Evolutionary conservation across 2,888 invertebrate species (phyloP).

Genomic region (Geophilus truncorum): DNA sequence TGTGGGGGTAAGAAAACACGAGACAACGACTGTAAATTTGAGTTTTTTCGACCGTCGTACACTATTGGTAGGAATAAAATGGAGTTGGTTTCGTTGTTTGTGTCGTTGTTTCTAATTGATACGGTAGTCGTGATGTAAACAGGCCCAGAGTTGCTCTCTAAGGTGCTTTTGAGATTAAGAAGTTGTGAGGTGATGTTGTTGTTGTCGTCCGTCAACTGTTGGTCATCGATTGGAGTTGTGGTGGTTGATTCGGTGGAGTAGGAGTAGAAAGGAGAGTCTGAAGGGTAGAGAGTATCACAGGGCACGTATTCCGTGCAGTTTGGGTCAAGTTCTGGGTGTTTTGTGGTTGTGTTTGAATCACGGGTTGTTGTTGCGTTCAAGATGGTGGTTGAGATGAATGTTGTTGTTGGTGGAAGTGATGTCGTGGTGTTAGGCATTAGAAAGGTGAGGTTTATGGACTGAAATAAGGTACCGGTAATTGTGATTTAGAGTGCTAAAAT

Average conservation of each 20-base stretch:
- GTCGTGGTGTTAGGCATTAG: conserved; percentile 53
- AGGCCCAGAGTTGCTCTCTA: not conserved
- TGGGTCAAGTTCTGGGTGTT: not conserved
- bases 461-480: too few species aligned
- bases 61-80: not conserved
- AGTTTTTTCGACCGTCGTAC: too few species aligned
- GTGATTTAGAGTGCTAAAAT: too few species aligned
- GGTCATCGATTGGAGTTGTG: too few species aligned
- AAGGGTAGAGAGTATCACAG: not conserved
- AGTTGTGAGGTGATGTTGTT: not conserved
- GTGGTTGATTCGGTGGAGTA: too few species aligned
- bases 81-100: not conserved
- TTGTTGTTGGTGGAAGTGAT: conserved; percentile 38
- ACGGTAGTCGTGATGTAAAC: not conserved
- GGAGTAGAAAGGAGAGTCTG: not conserved
- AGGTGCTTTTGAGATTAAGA: not conserved
- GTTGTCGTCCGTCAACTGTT: too few species aligned
- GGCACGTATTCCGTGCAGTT: not conserved
- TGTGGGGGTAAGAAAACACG: conserved; percentile 30
- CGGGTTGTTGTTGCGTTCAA: conserved; percentile 40
- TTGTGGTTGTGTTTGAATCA: conserved; percentile 10
- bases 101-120: conserved; percentile 39
- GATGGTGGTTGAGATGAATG: conserved; percentile 38
- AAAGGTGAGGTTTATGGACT: conserved; percentile 55
- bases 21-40: conserved; percentile 31